phyloP scores from a whole-genome alignment of 2,888 invertebrate genomes.

The Ormyrus rosae region DNA sequence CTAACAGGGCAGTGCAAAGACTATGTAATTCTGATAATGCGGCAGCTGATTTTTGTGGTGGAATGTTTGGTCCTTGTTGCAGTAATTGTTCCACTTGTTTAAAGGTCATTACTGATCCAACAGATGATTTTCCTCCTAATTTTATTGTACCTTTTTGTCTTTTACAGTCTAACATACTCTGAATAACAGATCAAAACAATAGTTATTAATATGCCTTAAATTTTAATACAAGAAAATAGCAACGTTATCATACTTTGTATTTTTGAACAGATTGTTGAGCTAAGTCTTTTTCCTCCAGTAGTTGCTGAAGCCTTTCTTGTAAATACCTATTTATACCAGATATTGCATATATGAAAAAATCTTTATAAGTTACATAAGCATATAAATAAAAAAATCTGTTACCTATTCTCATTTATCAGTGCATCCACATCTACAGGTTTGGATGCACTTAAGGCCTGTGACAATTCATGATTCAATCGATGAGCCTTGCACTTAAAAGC shows the following conservation, averaged over 20 bases:
- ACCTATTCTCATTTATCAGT: conserved; percentile 88
- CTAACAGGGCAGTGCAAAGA: conserved; percentile 86
- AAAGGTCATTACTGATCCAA: conserved; percentile 86
- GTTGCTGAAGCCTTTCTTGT: conserved; percentile 87
- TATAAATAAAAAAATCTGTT: conserved; percentile 26
- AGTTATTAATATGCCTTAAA: background rate
- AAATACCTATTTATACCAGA: conserved; percentile 78
- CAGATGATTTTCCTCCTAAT: conserved; percentile 80
- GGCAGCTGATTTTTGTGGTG: conserved; percentile 80
- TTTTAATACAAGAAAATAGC: conserved; percentile 9
- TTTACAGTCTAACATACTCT: conserved; percentile 85
- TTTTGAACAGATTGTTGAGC: conserved; percentile 84
- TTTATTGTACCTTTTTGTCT: conserved; percentile 84
- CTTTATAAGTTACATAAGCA: background rate
- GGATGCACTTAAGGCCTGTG: conserved; percentile 80
- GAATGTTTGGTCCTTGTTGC: conserved; percentile 79
- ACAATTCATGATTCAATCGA: conserved; percentile 87
- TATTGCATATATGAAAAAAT: conserved; percentile 17
- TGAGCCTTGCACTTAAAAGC: conserved; percentile 90
- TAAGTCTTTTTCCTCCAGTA: conserved; percentile 87
- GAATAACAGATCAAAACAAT: conserved; percentile 64
- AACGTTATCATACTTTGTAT: conserved; percentile 81
- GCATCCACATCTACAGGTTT: conserved; percentile 87
- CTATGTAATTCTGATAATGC: conserved; percentile 87
- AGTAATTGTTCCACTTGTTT: conserved; percentile 89